Evolutionary conservation across 2,888 invertebrate genomes (phyloP).

Genomic region (Punctoribates punctum): DNA sequence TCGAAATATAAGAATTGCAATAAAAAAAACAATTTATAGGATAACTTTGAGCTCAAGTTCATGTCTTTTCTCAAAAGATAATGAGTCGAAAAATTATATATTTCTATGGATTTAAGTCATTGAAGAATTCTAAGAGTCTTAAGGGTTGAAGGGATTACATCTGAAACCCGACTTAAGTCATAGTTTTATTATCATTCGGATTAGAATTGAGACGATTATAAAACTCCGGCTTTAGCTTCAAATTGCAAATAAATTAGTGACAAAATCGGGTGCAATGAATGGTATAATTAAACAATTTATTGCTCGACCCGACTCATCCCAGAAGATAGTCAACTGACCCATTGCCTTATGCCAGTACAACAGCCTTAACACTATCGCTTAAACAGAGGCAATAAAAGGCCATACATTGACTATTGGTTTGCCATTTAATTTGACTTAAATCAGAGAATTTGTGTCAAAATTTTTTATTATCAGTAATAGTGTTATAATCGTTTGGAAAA

Average conservation of each 20-base stretch:
- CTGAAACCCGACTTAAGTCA: not conserved
- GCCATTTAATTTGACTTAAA: not conserved
- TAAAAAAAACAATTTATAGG: not conserved
- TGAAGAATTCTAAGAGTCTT: conserved; percentile 3
- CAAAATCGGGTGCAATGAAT: not conserved
- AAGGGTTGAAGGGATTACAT: not conserved
- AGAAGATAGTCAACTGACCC: not conserved
- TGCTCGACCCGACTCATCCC: not conserved
- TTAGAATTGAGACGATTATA: not conserved
- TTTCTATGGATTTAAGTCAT: not conserved
- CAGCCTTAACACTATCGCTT: no score
- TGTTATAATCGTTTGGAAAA: not conserved
- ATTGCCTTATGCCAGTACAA: not conserved
- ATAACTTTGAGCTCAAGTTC: not conserved
- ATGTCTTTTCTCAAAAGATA: not conserved
- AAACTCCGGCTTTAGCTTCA: no score
- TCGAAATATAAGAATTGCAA: not conserved
- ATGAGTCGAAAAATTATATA: no score
- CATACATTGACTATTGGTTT: not conserved
- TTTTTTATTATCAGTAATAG: not conserved
- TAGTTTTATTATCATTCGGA: not conserved
- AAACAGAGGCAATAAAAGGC: no score
- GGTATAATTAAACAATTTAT: conserved; percentile 1
- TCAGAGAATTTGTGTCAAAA: conserved; percentile 1
- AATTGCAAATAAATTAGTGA: not conserved